Percentiles rank a stretch among this genome's conserved stretches.
Evolutionary conservation across 53 echinoderm and acorn worm genomes (phyloP).

Genomic region (Stichopus horrens): DNA sequence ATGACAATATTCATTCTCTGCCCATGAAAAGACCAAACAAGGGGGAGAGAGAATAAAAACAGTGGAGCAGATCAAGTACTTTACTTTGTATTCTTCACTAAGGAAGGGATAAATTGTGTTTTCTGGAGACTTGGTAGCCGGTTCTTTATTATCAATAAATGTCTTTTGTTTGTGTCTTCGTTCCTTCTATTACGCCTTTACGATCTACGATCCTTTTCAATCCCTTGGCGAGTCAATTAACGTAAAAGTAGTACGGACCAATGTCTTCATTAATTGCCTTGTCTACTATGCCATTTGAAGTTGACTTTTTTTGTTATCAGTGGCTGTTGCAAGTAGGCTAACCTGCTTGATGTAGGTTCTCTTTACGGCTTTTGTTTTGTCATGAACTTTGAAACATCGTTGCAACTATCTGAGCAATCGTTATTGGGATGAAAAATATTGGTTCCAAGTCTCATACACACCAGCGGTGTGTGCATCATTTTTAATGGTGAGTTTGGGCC

Average conservation of each 20-base stretch:
- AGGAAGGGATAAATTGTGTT: neutral
- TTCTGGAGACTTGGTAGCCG: neutral
- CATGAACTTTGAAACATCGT: too few species aligned
- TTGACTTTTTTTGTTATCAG: too few species aligned
- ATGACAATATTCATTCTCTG: neutral
- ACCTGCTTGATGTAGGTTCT: too few species aligned
- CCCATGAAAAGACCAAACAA: neutral
- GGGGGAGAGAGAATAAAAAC: neutral
- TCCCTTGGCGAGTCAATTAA: neutral
- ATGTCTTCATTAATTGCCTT: neutral
- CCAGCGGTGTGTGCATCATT: too few species aligned
- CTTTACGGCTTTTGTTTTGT: too few species aligned
- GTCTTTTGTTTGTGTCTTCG: neutral
- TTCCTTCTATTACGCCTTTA: neutral
- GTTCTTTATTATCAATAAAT: neutral
- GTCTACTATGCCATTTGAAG: neutral
- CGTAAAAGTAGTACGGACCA: slow-evolving; percentile 4
- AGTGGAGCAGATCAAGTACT: neutral
- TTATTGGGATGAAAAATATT: too few species aligned
- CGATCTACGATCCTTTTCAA: neutral
- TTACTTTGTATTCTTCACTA: neutral
- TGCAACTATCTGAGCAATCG: too few species aligned
- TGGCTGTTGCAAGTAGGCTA: too few species aligned
- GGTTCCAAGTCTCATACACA: too few species aligned
- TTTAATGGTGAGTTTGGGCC: too few species aligned